These are phyloP conservation scores for Drosophila pseudoananassae DNA, from an alignment of 1,140 invertebrate genomes.

Conservation along the genomic window DNA sequence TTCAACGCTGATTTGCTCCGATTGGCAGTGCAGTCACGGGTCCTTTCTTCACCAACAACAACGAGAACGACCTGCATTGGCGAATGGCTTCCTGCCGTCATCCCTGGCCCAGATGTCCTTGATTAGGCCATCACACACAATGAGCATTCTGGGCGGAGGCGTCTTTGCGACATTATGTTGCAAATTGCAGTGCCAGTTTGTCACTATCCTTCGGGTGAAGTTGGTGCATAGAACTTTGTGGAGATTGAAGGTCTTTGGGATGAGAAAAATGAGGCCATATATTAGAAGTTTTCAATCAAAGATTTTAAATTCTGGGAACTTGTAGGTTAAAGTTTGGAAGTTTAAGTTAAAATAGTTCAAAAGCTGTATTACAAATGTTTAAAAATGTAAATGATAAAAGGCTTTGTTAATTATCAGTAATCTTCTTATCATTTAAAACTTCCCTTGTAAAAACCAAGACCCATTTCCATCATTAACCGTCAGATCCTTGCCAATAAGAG, in stretches of 20 bases:
- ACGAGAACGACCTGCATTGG: neutral
- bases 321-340: too few species aligned
- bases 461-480: conserved; percentile 10
- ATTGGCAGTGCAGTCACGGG: conserved; percentile 74
- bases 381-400: too few species aligned
- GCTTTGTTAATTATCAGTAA: neutral
- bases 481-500: conserved; percentile 26
- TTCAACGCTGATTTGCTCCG: conserved; percentile 68
- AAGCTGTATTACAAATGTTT: too few species aligned
- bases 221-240: neutral
- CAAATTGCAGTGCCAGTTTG: conserved; percentile 60
- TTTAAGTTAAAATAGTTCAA: too few species aligned
- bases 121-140: conserved; percentile 70
- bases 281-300: too few species aligned
- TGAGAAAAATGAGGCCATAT: too few species aligned
- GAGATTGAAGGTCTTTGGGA: neutral
- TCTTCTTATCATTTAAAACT: conserved; percentile 4
- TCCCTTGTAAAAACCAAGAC: neutral
- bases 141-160: conserved; percentile 32
- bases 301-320: too few species aligned
- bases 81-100: conserved; percentile 3
- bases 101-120: conserved; percentile 31
- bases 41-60: neutral
- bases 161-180: conserved; percentile 51
- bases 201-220: conserved; percentile 20